Conservation (phyloP, 2,113 vertebrate genomes). For the Tachysurus vachellii region DNA sequence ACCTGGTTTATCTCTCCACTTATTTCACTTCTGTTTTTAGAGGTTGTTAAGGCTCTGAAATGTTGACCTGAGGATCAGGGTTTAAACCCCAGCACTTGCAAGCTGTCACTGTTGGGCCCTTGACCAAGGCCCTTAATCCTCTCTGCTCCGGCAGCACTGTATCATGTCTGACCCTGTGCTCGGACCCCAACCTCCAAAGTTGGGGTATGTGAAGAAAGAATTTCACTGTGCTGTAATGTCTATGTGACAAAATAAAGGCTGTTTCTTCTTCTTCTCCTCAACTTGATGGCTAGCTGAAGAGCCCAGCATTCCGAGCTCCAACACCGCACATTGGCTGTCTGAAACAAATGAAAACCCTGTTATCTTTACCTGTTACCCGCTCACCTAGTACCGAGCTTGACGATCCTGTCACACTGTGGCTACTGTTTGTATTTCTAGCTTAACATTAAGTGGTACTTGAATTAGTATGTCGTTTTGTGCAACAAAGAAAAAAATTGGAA, state of each 20-base stretch:
- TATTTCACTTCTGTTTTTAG: neutral
- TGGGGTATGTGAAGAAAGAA: too few species aligned
- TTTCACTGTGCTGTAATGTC: too few species aligned
- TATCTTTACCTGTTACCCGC: constrained; percentile 7
- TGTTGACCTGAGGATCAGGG: too few species aligned
- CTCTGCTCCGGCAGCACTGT: too few species aligned
- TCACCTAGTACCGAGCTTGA: neutral
- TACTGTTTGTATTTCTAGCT: constrained; percentile 15
- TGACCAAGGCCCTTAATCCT: too few species aligned
- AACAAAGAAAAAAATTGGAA: neutral
- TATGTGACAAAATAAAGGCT: too few species aligned
- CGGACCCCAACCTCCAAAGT: too few species aligned
- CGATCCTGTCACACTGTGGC: neutral
- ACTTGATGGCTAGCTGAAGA: constrained; percentile 19
- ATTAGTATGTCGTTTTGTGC: neutral
- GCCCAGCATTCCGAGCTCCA: constrained; percentile 1
- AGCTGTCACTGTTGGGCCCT: too few species aligned
- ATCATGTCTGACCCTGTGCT: too few species aligned
- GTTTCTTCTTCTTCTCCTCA: too few species aligned
- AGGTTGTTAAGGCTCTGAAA: too few species aligned
- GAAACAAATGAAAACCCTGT: constrained; percentile 14
- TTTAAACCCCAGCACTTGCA: too few species aligned
- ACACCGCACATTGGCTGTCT: neutral
- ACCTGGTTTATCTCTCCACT: constrained; percentile 23
- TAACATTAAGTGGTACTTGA: constrained; percentile 32